Conservation (phyloP, 1,140 invertebrate species). For the Musca vetustissima region DNA sequence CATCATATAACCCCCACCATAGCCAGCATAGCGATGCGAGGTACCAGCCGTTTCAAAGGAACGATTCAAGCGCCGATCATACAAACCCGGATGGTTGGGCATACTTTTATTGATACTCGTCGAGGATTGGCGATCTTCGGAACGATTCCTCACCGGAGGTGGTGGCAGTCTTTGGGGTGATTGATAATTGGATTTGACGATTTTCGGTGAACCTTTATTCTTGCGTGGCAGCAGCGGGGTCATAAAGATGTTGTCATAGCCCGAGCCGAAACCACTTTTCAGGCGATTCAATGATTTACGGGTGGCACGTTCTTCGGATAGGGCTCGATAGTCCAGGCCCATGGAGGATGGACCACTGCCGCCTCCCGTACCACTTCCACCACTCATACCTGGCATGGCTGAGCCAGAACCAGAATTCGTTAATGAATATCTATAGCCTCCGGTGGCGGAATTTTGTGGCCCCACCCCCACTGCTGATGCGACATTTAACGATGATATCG, state of each 20-base stretch:
- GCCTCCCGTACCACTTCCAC: conserved; percentile 12
- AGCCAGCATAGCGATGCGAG: conserved; percentile 48
- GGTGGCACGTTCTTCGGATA: conserved; percentile 50
- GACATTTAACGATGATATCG: conserved; percentile 46
- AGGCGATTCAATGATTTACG: conserved; percentile 47
- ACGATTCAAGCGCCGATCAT: conserved; percentile 52
- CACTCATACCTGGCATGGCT: conserved; percentile 21
- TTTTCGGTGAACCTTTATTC: conserved; percentile 43
- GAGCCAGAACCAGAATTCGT: conserved; percentile 10
- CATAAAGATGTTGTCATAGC: conserved; percentile 53
- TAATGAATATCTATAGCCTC: conserved; percentile 42
- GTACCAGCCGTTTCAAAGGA: conserved; percentile 51
- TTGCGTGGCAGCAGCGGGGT: conserved; percentile 51
- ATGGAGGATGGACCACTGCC: conserved; percentile 13
- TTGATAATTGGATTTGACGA: conserved; percentile 34
- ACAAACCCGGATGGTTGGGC: conserved; percentile 40
- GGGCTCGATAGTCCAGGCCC: conserved; percentile 40
- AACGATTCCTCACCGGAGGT: conserved; percentile 14
- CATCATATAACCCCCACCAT: conserved; percentile 48
- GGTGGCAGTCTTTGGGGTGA: conserved; percentile 34
- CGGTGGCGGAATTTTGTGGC: not conserved
- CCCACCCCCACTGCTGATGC: not conserved
- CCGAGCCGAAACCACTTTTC: conserved; percentile 53
- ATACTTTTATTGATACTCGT: conserved; percentile 32
- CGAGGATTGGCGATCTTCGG: conserved; percentile 17